Conservation (phyloP, 2,888 invertebrate genomes). For the Pomacea canaliculata region DNA sequence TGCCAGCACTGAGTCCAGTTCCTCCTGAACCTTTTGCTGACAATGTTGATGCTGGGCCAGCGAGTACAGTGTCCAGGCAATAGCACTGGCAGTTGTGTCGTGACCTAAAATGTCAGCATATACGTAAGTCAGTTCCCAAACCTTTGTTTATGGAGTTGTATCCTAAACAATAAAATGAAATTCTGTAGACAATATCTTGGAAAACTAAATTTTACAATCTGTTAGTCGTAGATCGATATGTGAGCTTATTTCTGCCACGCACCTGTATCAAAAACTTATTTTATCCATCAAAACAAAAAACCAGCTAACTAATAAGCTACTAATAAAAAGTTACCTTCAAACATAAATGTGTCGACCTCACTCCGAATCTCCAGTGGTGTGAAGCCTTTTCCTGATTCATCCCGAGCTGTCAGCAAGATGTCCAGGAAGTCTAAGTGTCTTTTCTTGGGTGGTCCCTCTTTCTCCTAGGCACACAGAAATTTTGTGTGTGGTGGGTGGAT, state of each 20-base stretch:
- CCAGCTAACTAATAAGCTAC: not conserved
- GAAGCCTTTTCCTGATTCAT: slow-evolving; percentile 48
- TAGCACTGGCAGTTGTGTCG: slow-evolving; percentile 10
- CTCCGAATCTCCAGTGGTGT: slow-evolving; percentile 50
- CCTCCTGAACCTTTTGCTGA: slow-evolving; percentile 7
- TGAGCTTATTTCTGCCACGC: no score
- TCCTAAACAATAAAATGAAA: no score
- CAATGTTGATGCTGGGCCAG: not conserved
- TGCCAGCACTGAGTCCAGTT: slow-evolving; percentile 1
- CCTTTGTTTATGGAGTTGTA: no score
- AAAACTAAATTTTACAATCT: no score
- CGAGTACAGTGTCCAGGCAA: slow-evolving; percentile 13
- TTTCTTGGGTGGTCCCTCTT: slow-evolving; percentile 22
- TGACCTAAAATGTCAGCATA: not conserved
- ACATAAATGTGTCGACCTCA: slow-evolving; percentile 56
- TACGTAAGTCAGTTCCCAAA: no score
- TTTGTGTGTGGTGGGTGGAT: no score
- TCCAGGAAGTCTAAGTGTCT: slow-evolving; percentile 46
- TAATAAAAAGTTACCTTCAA: slow-evolving; percentile 38
- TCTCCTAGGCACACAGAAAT: slow-evolving; percentile 1
- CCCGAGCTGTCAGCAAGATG: slow-evolving; percentile 46
- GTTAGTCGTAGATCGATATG: no score
- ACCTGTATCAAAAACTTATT: no score
- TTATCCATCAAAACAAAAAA: no score
- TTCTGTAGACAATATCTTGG: no score